Evolutionary conservation across 2,113 vertebrate species (phyloP).

Genomic region (Brienomyrus brachyistius): DNA sequence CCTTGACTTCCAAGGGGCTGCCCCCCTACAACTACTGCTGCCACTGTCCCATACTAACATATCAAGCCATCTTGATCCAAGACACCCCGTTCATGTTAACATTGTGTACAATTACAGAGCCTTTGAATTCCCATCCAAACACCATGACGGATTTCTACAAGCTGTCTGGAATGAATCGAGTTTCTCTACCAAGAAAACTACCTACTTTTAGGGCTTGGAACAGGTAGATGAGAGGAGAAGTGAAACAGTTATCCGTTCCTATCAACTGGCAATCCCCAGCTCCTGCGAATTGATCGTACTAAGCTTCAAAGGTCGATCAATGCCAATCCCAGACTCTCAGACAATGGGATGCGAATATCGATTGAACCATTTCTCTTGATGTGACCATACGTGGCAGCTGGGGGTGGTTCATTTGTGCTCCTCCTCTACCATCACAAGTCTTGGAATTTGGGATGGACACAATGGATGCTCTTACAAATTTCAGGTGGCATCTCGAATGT

Average conservation of each 20-base stretch:
- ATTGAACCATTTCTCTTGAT: constrained; percentile 21
- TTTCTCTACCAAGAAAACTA: neutral
- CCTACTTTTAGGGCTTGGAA: constrained; percentile 3
- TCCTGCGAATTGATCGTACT: constrained; percentile 9
- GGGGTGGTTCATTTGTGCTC: neutral
- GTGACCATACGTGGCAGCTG: neutral
- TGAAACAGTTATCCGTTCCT: constrained; percentile 13
- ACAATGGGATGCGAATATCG: constrained; percentile 19
- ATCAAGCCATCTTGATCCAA: neutral
- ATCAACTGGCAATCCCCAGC: constrained; percentile 6
- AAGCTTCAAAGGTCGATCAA: constrained; percentile 22
- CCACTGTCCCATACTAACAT: neutral
- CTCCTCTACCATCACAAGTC: neutral
- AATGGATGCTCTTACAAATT: neutral
- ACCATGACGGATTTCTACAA: neutral
- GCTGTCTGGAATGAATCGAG: neutral
- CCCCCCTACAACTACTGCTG: constrained; percentile 2
- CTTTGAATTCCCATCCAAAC: neutral
- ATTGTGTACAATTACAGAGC: neutral
- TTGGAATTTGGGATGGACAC: neutral
- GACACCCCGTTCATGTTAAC: neutral
- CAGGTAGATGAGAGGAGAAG: neutral
- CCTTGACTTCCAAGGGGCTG: constrained; percentile 6
- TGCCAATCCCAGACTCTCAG: constrained; percentile 16
- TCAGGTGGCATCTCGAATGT: neutral